Conservation (phyloP, 2,888 invertebrate genomes). For the Yponomeuta malinellus region DNA sequence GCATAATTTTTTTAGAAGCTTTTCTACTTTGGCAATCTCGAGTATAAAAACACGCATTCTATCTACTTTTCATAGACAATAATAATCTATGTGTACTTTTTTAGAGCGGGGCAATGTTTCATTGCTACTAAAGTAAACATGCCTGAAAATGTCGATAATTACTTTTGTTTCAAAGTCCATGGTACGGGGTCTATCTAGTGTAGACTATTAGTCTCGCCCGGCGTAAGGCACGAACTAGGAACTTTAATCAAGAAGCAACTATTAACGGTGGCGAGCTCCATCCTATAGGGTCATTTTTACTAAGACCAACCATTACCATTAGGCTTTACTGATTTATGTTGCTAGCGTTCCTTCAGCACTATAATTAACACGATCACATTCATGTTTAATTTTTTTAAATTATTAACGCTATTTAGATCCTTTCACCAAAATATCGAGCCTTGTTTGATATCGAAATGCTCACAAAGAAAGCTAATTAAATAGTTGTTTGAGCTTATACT, state of each 20-base stretch:
- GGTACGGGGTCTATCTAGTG: conserved; percentile 4
- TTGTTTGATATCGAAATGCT: neutral
- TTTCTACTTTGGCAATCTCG: no score
- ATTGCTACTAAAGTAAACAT: neutral
- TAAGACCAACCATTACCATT: neutral
- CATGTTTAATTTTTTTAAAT: neutral
- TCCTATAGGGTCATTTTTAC: neutral
- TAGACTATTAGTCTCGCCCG: conserved; percentile 9
- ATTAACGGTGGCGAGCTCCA: conserved; percentile 1
- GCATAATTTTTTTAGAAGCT: no score
- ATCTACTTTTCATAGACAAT: no score
- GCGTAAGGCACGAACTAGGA: conserved; percentile 4
- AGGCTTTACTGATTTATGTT: conserved; percentile 3
- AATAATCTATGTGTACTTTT: no score
- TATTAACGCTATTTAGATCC: neutral
- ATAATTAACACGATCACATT: neutral
- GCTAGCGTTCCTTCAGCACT: neutral
- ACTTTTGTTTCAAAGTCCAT: conserved; percentile 3
- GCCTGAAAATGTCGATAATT: neutral
- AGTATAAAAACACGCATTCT: no score
- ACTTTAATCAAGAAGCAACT: conserved; percentile 12
- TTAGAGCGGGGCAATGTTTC: no score
- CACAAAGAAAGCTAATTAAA: neutral
- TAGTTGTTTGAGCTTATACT: neutral
- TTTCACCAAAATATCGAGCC: no score